A percentile compares a stretch with the other conserved stretches of the same genome.
Conservation (phyloP, 2,888 invertebrate species). For the Cantharis flavilabris region DNA sequence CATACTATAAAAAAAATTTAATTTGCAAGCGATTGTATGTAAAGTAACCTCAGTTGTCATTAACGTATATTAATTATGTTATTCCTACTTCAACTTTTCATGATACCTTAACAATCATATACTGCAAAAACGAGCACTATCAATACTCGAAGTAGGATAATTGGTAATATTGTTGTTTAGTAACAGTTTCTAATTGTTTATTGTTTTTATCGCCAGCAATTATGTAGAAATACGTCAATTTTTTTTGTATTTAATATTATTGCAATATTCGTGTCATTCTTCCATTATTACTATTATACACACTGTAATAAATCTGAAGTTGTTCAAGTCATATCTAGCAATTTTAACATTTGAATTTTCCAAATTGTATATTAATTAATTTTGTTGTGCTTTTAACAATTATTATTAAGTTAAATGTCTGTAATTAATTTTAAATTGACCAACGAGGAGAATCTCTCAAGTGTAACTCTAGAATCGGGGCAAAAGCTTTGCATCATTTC, state of each 20-base stretch:
- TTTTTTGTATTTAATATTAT: background rate
- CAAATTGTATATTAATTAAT: too few relatives aligned
- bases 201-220: background rate
- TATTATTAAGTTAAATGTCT: too few relatives aligned
- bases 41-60: constrained; percentile 3
- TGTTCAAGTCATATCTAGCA: too few relatives aligned
- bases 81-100: background rate
- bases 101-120: background rate
- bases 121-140: background rate
- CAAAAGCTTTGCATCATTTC: too few relatives aligned
- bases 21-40: background rate
- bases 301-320: too few relatives aligned
- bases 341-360: too few relatives aligned
- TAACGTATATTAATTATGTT: background rate
- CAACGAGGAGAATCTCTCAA: too few relatives aligned
- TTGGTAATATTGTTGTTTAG: background rate
- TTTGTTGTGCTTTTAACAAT: too few relatives aligned
- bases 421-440: too few relatives aligned
- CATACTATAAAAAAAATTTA: background rate
- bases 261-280: background rate
- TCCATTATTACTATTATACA: background rate
- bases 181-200: background rate
- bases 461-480: too few relatives aligned
- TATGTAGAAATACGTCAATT: background rate
- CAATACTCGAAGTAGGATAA: background rate